phyloP scores from a whole-genome alignment of 2,113 vertebrate species.

The Charina bottae region DNA sequence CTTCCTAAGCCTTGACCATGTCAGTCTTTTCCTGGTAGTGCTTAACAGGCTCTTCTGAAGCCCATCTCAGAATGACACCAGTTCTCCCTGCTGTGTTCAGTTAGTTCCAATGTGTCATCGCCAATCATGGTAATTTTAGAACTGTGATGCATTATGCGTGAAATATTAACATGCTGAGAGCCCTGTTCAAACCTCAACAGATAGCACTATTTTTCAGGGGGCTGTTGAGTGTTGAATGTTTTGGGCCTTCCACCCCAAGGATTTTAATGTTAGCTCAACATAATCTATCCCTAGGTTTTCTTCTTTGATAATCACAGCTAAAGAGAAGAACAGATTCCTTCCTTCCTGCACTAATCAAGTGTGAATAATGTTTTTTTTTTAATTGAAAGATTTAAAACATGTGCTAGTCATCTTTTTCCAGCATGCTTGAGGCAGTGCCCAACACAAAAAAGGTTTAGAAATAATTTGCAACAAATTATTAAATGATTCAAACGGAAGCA shows the following conservation, averaged over 20 bases:
- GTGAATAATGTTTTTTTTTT: conserved; percentile 20
- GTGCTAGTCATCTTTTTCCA: neutral
- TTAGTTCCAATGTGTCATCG: conserved; percentile 48
- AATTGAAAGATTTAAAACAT: neutral
- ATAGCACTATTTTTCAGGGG: conserved; percentile 44
- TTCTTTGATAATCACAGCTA: neutral
- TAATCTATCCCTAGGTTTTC: conserved; percentile 28
- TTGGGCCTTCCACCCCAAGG: conserved; percentile 34
- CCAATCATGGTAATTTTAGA: conserved; percentile 51
- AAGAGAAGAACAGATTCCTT: conserved; percentile 5
- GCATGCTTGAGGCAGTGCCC: too few relatives aligned
- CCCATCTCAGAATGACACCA: conserved; percentile 54
- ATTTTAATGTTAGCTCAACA: neutral
- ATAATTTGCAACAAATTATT: neutral
- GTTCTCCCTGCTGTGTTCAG: conserved; percentile 52
- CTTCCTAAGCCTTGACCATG: conserved; percentile 53
- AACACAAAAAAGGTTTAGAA: neutral
- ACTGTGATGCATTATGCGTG: conserved; percentile 18
- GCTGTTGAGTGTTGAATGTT: conserved; percentile 23
- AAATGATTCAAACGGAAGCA: neutral
- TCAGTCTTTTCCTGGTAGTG: conserved; percentile 48
- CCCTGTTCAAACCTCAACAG: conserved; percentile 49
- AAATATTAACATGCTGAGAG: conserved; percentile 42
- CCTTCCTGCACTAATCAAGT: neutral
- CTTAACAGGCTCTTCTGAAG: conserved; percentile 50